Percentiles rank a stretch among this genome's conserved stretches.
phyloP scores from a whole-genome alignment of 2,113 vertebrate species.

The Camelus dromedarius region DNA sequence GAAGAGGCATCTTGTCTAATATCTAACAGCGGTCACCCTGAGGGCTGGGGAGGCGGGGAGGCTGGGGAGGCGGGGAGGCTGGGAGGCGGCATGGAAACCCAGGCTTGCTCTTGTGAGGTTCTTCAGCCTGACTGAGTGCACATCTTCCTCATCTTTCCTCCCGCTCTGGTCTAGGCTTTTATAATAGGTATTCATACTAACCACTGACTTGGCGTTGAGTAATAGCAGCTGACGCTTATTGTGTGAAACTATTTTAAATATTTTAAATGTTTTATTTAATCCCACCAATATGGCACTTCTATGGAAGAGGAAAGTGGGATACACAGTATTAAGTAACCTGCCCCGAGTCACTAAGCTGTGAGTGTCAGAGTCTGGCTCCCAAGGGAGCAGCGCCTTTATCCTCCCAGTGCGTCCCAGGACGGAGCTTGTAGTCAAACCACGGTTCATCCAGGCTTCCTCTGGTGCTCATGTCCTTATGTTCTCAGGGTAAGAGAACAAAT shows the following conservation, averaged over 20 bases:
- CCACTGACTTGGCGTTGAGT: background rate
- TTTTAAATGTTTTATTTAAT: background rate
- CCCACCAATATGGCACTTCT: background rate
- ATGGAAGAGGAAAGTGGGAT: background rate
- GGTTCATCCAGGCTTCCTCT: background rate
- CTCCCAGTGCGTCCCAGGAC: background rate
- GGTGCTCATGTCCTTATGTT: background rate
- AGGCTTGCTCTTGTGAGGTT: background rate
- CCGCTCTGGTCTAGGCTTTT: too few species aligned
- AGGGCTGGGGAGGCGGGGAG: background rate
- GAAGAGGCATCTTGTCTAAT: background rate
- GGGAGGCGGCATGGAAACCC: background rate
- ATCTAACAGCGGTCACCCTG: background rate
- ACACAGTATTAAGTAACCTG: background rate
- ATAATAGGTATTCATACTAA: too few species aligned
- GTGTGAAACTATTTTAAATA: background rate
- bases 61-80: background rate
- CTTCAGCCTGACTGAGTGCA: accelerated
- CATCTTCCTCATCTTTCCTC: background rate
- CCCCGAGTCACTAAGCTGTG: background rate
- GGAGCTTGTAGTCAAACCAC: background rate
- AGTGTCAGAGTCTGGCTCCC: background rate
- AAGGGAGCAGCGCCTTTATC: background rate
- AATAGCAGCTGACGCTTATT: background rate
- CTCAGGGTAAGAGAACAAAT: background rate